Conservation (phyloP, 2,888 invertebrate genomes). For the Amblyteles armatorius region DNA sequence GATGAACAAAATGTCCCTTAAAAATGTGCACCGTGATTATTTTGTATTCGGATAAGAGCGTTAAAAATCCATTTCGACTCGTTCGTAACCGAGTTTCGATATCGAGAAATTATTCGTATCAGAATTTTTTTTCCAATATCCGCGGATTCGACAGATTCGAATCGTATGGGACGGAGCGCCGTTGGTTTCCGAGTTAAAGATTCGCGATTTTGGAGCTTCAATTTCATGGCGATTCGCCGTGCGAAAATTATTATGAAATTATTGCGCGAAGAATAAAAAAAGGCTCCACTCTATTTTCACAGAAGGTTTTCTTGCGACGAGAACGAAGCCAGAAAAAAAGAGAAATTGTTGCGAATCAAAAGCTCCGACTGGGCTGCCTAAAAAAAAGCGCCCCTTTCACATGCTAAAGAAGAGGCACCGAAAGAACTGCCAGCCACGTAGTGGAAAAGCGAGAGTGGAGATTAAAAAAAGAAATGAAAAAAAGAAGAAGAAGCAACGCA, state of each 20-base stretch:
- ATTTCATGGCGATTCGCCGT: neutral
- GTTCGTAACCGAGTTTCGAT: neutral
- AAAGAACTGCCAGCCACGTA: neutral
- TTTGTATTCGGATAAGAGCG: neutral
- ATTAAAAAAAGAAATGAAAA: neutral
- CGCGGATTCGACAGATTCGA: neutral
- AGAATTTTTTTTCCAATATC: neutral
- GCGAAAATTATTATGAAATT: neutral
- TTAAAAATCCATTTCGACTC: neutral
- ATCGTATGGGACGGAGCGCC: neutral
- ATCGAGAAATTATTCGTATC: neutral
- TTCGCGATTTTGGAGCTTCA: neutral
- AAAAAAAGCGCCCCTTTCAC: neutral
- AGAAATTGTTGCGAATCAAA: neutral
- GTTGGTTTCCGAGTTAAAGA: neutral
- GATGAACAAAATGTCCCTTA: slow-evolving; percentile 4
- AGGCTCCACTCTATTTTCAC: neutral
- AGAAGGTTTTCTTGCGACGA: neutral
- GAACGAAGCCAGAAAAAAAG: neutral
- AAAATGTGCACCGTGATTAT: slow-evolving; percentile 36
- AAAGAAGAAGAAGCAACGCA: neutral
- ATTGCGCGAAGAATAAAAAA: neutral
- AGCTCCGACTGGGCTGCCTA: neutral
- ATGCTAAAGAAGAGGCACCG: neutral
- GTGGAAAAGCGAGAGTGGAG: slow-evolving; percentile 6